Evolutionary conservation across 30 jellyfish, hydroid and myxozoan genomes (phyloP), one percentile per base, ranked within the genome.

Genomic region (Turritopsis rubra): DNA sequence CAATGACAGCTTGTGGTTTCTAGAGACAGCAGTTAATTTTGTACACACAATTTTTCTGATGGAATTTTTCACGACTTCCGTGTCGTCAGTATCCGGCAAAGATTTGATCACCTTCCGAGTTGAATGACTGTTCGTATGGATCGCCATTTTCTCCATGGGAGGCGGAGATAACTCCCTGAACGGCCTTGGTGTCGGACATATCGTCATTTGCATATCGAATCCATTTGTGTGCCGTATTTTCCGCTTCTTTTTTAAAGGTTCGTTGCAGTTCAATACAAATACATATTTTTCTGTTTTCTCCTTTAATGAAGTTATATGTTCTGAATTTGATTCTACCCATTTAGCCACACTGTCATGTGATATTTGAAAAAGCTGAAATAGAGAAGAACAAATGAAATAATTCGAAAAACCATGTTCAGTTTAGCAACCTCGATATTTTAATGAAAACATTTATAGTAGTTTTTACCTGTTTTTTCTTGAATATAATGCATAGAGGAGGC

Each of bases 21-120:
- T 41, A 16, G 30, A n/a, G 30, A 68, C 4, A 68, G 77, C 77
- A 21, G 82, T 74, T 71, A 74, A 71, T 24, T 74, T n/a, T 0
- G 82, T 30, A 74, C 82, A 74, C 24, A 74, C 26, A 21, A 41
- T 74, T 30, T 74, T 74, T 74, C 82, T 9, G 65, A 74, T 74
- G 65, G 28, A 74, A 21, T 21, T 26, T 1, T 74, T 22, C 65
- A 41, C 82, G 24, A 9, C 53, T 52, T 20, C 65, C 41, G 73
- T 22, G 41, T 24, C 41, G 9, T 74, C 65, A 29, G 82, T 74
- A 71, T 74, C 82, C 41, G 82, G 82, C 28, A 23, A 74, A 19
- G 28, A 8, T 22, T 19, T 68, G 30, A 68, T 68, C 0, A 68
- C 31, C 19, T 27, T 68, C 30, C 30, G 28, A n/a, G 77, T 68